A percentile compares a stretch with the other conserved stretches of the same genome.
Conservation (phyloP, 2,113 vertebrate species). For the Suncus etruscus region DNA sequence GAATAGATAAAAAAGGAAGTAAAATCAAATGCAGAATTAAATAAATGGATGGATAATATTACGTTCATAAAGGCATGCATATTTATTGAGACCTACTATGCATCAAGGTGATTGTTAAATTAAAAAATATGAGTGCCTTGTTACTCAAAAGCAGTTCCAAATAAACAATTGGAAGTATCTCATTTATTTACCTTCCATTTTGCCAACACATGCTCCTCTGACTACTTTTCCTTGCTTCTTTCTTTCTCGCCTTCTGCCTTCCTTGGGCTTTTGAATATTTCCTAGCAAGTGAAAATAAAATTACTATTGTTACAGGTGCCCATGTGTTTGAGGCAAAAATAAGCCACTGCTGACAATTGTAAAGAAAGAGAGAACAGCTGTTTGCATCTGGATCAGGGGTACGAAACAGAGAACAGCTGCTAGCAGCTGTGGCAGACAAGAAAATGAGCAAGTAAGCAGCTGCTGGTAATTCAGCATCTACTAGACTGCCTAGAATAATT, state of each 20-base stretch:
- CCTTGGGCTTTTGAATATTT: conserved; percentile 32
- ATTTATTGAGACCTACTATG: background rate
- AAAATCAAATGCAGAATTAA: conserved; percentile 18
- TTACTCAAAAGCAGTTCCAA: background rate
- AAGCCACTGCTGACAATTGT: conserved; percentile 67
- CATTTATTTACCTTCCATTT: background rate
- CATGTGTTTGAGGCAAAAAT: conserved; percentile 57
- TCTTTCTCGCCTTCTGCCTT: background rate
- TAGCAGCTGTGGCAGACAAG: conserved; percentile 69
- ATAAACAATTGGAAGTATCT: background rate
- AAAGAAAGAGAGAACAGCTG: conserved; percentile 74
- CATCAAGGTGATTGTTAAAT: background rate
- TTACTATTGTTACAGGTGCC: conserved; percentile 58
- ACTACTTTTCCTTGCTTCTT: background rate
- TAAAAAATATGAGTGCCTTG: background rate
- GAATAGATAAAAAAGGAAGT: no score
- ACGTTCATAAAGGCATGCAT: background rate
- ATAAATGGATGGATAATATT: no score
- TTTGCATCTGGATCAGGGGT: conserved; percentile 75
- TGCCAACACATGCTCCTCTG: background rate
- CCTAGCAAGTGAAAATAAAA: conserved; percentile 61
- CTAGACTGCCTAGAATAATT: conserved; percentile 18
- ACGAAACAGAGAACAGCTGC: conserved; percentile 76
- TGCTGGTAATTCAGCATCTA: conserved; percentile 71
- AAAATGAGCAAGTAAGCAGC: conserved; percentile 70